Evolutionary conservation across 2,888 invertebrate genomes (phyloP), one percentile per base, ranked within the genome.

Genomic region (Thyatira batis): DNA sequence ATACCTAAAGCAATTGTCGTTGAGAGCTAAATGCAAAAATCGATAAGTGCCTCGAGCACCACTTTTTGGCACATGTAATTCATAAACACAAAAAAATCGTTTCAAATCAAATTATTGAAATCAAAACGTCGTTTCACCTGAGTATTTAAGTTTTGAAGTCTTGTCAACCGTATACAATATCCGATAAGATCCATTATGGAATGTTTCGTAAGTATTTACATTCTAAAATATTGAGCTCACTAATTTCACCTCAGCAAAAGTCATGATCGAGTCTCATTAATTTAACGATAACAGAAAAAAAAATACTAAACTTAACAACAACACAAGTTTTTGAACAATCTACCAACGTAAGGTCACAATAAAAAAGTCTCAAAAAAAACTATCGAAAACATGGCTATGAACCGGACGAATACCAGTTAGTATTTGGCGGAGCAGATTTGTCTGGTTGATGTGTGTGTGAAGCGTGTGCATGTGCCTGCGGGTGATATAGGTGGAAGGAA

Each of bases 401-500:
- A 39, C 96, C 94, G 59, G 95, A 92, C 54, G 96, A 94, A 80
- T 96, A 96, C 96, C 96, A 96, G 76, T 95, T 95, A 55, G 95
- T 94, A 60, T 95, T 93, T 53, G 95, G 93, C 56, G 94, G 94
- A 69, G 84, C 93, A 77, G 95, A 95, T 90, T 96, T 96, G 58
- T 92, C 91, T 64, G 85, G 58, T 66, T 90, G 90, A 65, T 91
- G 89, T 20, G 91, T 65, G 69, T 91, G 91, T 33, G 90, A 77
- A n/a, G 88, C 72, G 53, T 91, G 91, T 20, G 89, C 84, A 58
- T 91, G 90, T 49, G 91, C 85, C 65, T 92, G 92, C 11, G 96
- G 95, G 82, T 98, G 98, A 84, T 98, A 98, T 44, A 98, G 92
- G 87, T 98, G 98, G 84, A 98, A 98, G 50, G 97, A 96, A 20